These are phyloP conservation scores for Colossoma macropomum DNA, from an alignment of 2,113 vertebrate species.

Conservation along the genomic window DNA sequence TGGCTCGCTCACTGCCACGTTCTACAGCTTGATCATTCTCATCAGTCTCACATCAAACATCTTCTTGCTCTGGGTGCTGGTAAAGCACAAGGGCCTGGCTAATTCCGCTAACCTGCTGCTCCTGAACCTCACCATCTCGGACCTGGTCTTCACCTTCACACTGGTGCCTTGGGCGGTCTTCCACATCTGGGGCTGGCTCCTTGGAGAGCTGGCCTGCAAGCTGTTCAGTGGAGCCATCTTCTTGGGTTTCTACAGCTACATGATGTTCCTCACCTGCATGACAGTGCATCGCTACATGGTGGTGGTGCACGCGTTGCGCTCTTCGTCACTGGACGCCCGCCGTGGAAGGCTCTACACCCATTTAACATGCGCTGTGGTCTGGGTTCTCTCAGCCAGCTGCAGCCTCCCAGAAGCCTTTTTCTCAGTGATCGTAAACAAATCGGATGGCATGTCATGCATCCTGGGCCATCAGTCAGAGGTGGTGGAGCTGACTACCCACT, in stretches of 20 bases:
- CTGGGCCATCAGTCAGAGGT: background rate
- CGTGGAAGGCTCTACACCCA: constrained; percentile 50
- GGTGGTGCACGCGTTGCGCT: constrained; percentile 69
- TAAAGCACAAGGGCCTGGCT: constrained; percentile 58
- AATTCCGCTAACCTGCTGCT: constrained; percentile 72
- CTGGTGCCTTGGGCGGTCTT: constrained; percentile 63
- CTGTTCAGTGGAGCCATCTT: constrained; percentile 64
- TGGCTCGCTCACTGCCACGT: background rate
- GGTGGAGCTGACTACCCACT: constrained; percentile 55
- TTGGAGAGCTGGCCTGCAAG: constrained; percentile 64
- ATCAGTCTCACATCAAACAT: constrained; percentile 56
- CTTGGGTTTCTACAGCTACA: constrained; percentile 71
- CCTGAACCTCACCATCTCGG: constrained; percentile 72
- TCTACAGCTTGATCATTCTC: constrained; percentile 52
- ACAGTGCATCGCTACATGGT: constrained; percentile 74
- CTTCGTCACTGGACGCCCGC: constrained; percentile 39
- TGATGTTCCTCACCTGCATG: constrained; percentile 73
- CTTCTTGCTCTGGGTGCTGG: constrained; percentile 57
- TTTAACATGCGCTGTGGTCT: constrained; percentile 54
- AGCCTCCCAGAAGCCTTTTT: constrained; percentile 62
- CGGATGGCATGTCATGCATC: background rate
- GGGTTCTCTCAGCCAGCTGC: constrained; percentile 65
- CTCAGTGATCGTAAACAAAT: background rate
- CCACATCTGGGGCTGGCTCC: constrained; percentile 62
- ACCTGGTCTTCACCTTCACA: constrained; percentile 70